Evolutionary conservation across 1,140 invertebrate species (phyloP), one percentile per base, ranked within the genome.

Genomic region (Orchesella cincta): DNA sequence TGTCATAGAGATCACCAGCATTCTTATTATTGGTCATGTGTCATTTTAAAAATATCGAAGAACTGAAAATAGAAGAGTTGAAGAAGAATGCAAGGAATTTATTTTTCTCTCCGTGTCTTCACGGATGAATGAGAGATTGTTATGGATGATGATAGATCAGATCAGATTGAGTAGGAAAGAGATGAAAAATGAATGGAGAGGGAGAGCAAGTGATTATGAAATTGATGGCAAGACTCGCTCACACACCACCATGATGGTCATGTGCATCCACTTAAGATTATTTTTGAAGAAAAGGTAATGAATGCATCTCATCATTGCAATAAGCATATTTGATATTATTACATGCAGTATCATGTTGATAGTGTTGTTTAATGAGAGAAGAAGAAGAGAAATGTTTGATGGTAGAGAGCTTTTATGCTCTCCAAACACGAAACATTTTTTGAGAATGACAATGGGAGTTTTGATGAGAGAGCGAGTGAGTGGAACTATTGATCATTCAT

Each of bases 121-220:
- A 57, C 39, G 39, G 54, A 57, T 57, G 54, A 57, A 57, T 57
- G 54, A 57, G 23, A 57, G 54, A 57, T n/a, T n/a, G n/a, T n/a
- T n/a, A n/a, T n/a, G n/a, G n/a, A n/a, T n/a, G 39, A 46, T 46
- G 12, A 5, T 57, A 57, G 54, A 57, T 57, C 54, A 23, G 54
- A 57, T 57, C 54, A 57, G 54, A 57, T 57, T 57, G 54, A 57
- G 54, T 57, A 12, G 54, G 54, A 57, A 23, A 57, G 54, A 18
- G 54, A 57, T 57, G 26, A 57, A 57, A 18, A 57, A 57, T 57
- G 26, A 57, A 57, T 57, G n/a, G n/a, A n/a, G n/a, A n/a, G n/a
- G n/a, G n/a, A n/a, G n/a, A n/a, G n/a, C n/a, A n/a, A n/a, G n/a
- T n/a, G n/a, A n/a, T n/a, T n/a, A n/a, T n/a, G n/a, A n/a, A n/a